Base-by-base conservation (phyloP, 2,113 vertebrate genomes). In the Lepus americanus region DNA sequence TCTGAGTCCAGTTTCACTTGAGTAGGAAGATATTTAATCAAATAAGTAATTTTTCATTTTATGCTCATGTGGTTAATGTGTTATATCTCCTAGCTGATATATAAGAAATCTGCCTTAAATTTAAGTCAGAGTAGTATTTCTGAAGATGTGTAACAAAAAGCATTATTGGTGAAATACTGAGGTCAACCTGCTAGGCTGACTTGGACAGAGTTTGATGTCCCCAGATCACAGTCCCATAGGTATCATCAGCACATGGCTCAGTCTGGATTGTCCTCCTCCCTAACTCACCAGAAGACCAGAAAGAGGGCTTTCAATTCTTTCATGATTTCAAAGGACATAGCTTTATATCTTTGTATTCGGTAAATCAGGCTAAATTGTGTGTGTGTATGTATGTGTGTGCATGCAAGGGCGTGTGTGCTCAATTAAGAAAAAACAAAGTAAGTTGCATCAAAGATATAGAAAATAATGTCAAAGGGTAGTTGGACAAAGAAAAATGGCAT, bases 11-110 rank as follows among this genome's bases (percentile, higher is more conserved):
- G 17, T 67, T 74, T 77, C 23, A 72, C 7, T 55, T 33, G 5
- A 1, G 3, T 49, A 2, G 31, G 16, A 19, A 74, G 6, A 64
- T 14, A 86, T 49, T 66, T 90, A 84, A 39, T 87, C 1, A 81
- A 25, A 59, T 87, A 76, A 59, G 29, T 88, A 9, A 33, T 63
- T 49, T 89, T 9, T 44, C 36, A 29, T 36, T 79, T 93, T 79
- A 31, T 87, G 14, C 29, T 96, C 70, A 89, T 80, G n/a, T 76
- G 19, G 31, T 77, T 93, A 87, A 86, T 33, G 29, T 69, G 29
- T 29, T 84, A 66, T 1, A 69, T 0, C 5, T 66, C 25, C 4
- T 31, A 25, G 11, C 27, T 67, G 51, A 69, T 29, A 23, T 39
- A 1, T 59, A 94, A 87, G 17, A 72, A 77, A 69, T 81, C 36